Base-by-base conservation (phyloP, 2,113 vertebrate genomes). In the Indicator indicator region DNA sequence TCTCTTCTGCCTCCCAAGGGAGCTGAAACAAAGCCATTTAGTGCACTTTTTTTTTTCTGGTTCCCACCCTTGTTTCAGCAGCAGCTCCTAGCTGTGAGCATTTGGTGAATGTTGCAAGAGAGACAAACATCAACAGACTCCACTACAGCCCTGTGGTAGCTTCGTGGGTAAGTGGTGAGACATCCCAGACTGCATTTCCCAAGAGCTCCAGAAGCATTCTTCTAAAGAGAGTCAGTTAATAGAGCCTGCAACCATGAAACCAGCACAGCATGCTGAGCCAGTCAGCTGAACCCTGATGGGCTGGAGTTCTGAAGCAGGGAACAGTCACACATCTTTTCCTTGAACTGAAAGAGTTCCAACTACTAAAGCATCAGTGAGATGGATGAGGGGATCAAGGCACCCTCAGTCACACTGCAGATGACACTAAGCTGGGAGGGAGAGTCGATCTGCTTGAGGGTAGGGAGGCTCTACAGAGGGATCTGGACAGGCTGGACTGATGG, bases 151-250 rank as follows among this genome's bases (percentile, higher is more conserved):
- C 5, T 3, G 11, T 3, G 21, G 40, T 5, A 28, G 28, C 13
- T 26, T 14, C 3, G 1, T 10, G 48, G 19, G 13, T 7, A 5
- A 38, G 65, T 3, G n/a, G 38, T 33, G 44, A 62, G 40, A 4
- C 1, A n/a, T 12, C 50, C 0, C 1, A 58, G 54, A 13, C 27
- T 1, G 14, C 2, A 3, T 58, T 78, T 87, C 90, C 85, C 58
- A 68, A 9, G 20, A 55, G 50, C 38, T 28, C 44, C 76, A 11
- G 63, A 33, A 48, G 30, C 26, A 12, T 82, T 78, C 78, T 30
- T 81, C 3, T 1, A 5, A 5, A 36, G 24, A 40, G 36, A 78
- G 27, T 23, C 48, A 72, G 9, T 7, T 7, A 18, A 28, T 18
- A 54, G 80, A 63, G 46, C 77, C 52, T 4, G 0, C 12, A 12